These are phyloP conservation scores for Acropora tenuis DNA, from an alignment of 64 coral and sea anemone species.

Conservation along the genomic window DNA sequence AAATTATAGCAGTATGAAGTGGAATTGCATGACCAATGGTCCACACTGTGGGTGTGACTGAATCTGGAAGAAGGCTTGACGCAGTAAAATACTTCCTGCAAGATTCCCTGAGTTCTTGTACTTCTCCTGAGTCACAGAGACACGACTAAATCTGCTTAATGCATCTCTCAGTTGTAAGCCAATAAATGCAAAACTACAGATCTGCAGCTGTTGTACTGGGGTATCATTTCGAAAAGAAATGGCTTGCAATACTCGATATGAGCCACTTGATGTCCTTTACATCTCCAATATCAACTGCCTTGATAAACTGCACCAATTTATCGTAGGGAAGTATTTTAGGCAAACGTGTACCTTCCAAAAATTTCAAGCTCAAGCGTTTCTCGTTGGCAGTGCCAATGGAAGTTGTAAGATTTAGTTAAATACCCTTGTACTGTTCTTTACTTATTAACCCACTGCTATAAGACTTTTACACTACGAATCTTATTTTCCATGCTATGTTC, in stretches of 20 bases:
- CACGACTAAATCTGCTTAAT: background rate
- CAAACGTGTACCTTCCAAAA: slow-evolving; percentile 19
- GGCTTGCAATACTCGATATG: slow-evolving; percentile 34
- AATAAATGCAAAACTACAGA: slow-evolving; percentile 44
- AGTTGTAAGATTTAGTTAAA: background rate
- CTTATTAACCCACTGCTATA: slow-evolving; percentile 54
- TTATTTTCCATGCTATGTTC: slow-evolving; percentile 59
- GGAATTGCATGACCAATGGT: slow-evolving; percentile 74
- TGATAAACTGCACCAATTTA: slow-evolving; percentile 58
- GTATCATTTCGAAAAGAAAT: background rate
- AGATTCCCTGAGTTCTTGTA: background rate
- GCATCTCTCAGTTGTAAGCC: slow-evolving; percentile 22
- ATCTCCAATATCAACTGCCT: slow-evolving; percentile 47
- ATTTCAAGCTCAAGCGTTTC: slow-evolving; percentile 2
- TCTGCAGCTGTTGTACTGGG: slow-evolving; percentile 1
- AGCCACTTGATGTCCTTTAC: slow-evolving; percentile 24
- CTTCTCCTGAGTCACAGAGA: background rate
- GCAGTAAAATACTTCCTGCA: slow-evolving; percentile 68
- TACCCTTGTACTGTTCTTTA: slow-evolving; percentile 60
- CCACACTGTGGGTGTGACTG: slow-evolving; percentile 68
- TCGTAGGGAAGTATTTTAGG: slow-evolving; percentile 63
- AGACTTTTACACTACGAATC: slow-evolving; percentile 44
- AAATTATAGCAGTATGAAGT: slow-evolving; percentile 30
- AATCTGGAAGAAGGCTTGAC: background rate
- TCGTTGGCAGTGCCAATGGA: slow-evolving; percentile 8